Evolutionary conservation across 2,797 vertebrate species (phyloP), one percentile per base, ranked within the genome.

Genomic region (Rhadinocentrus ornatus): DNA sequence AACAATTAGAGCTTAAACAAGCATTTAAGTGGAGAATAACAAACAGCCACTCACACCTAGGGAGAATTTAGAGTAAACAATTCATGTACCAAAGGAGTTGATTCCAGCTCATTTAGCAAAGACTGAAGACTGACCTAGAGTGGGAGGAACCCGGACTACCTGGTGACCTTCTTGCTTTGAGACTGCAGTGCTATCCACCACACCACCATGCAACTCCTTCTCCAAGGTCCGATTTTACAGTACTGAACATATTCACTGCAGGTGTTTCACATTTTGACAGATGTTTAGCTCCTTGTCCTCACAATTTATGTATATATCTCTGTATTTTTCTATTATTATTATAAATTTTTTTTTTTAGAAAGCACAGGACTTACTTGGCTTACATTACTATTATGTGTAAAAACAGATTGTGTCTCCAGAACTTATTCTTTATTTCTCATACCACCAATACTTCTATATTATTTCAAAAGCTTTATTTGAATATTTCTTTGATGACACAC

Each of bases 161-260:
- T 35, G 34, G 34, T 35, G 10, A 9, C 9, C 34, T 35, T 35
- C 34, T 11, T 35, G 34, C 34, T 2, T 9, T 35, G 34, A 35
- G 34, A 11, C 7, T 39, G 37, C 11, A 39, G 37, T 39, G 11
- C 13, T 2, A 13, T 12, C 37, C 37, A 39, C 37, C 4, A 39
- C 13, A 39, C 37, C 37, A 39, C 12, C 3, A 11, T 39, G 11
- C 37, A 39, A 39, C 37, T 1, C 13, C 11, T 39, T 75, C 66
- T 88, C 60, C 67, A 84, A 80, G 74, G 80, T 46, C 44, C 7
- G 10, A 10, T 68, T 75, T 53, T 20, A 87, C 82, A 89, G 82
- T 80, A 66, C 60, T n/a, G n/a, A 61, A 64, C 66, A 75, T 70
- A 73, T 86, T 87, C 79, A 86, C 34, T 68, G 48, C 70, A 63